Conservation (phyloP, 2,113 vertebrate species). For the Danionella cerebrum region DNA sequence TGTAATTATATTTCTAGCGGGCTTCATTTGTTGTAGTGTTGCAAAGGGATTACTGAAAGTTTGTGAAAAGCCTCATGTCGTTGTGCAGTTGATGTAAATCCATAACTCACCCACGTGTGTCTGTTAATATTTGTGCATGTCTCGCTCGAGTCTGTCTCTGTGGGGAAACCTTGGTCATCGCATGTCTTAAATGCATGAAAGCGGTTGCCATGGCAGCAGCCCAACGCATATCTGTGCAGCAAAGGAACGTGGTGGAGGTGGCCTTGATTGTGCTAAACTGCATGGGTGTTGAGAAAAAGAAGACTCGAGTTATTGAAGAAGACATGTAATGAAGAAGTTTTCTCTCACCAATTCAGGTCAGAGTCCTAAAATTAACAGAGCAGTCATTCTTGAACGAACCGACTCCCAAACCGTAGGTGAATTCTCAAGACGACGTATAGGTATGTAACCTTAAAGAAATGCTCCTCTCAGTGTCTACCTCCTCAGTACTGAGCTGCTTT, state of each 20-base stretch:
- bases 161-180: conserved; percentile 37
- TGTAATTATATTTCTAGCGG: too few relatives aligned
- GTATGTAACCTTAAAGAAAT: conserved; percentile 83
- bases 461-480: conserved; percentile 46
- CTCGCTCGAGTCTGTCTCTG: background rate
- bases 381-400: conserved; percentile 97
- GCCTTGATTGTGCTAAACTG: conserved; percentile 54
- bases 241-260: conserved; percentile 32
- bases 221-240: conserved; percentile 33
- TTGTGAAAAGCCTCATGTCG: background rate
- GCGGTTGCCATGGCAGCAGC: conserved; percentile 59
- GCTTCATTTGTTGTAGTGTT: background rate
- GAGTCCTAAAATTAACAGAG: conserved; percentile 99
- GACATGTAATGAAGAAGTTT: conserved; percentile 79
- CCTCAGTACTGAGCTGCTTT: background rate
- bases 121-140: conserved; percentile 32
- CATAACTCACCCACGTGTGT: conserved; percentile 3
- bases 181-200: conserved; percentile 63
- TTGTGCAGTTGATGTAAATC: background rate
- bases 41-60: background rate
- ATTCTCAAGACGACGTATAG: conserved; percentile 92
- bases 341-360: conserved; percentile 99
- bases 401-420: conserved; percentile 99
- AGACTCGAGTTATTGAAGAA: background rate
- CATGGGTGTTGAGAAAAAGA: conserved; percentile 46